These are phyloP conservation scores for Archivesica marissinica DNA, from an alignment of 1,140 invertebrate species.

Conservation along the genomic window DNA sequence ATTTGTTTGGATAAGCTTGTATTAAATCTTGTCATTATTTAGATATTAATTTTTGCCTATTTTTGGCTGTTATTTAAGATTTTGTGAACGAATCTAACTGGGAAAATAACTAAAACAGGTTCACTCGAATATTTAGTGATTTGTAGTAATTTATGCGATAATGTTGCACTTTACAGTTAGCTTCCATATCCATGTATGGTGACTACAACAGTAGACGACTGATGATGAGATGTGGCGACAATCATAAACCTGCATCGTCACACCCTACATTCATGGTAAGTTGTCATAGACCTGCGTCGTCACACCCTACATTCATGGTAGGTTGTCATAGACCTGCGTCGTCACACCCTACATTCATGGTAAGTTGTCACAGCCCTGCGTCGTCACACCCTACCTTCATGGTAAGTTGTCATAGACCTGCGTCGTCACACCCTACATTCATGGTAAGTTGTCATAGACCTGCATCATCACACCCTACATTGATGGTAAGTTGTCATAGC, in stretches of 20 bases:
- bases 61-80: neutral
- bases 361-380: neutral
- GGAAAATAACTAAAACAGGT: neutral
- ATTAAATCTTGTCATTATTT: neutral
- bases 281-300: neutral
- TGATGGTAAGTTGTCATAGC: too few relatives aligned
- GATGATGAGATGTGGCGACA: neutral
- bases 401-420: neutral
- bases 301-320: neutral
- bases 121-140: neutral
- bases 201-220: conserved; percentile 6
- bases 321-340: neutral
- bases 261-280: neutral
- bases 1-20: neutral
- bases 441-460: neutral
- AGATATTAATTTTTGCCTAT: neutral
- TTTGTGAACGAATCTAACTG: neutral
- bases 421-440: neutral
- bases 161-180: neutral
- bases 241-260: neutral
- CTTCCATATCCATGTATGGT: conserved; percentile 9
- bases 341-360: neutral
- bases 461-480: neutral
- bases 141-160: neutral
- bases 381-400: neutral